Percentiles rank a stretch among this genome's conserved stretches.
phyloP scores from a whole-genome alignment of 2,797 vertebrate species.

The Ctenosaura bakeri region DNA sequence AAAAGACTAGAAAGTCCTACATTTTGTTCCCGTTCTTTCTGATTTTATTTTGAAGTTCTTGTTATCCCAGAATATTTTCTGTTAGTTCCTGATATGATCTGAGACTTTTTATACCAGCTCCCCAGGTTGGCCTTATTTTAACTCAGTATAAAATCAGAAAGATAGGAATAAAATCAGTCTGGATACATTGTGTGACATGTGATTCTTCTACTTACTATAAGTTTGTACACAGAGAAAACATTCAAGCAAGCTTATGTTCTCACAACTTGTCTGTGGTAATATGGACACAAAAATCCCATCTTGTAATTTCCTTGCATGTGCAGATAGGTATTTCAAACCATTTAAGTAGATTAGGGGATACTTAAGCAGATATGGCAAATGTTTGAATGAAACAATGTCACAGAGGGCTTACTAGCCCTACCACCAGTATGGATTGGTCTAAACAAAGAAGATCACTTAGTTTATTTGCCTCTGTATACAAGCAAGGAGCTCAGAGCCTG shows the following conservation, averaged over 20 bases:
- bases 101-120: no score
- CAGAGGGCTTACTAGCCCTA: neutral
- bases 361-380: neutral
- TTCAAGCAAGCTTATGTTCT: neutral
- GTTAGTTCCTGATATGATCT: no score
- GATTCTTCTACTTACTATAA: neutral
- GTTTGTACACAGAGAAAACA: neutral
- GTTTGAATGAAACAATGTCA: neutral
- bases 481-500: slow-evolving; percentile 1
- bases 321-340: neutral
- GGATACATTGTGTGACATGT: neutral
- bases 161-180: no score
- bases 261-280: neutral
- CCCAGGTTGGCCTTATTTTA: no score
- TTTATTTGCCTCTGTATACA: neutral
- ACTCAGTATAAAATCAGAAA: no score
- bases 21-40: no score
- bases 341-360: neutral
- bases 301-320: neutral
- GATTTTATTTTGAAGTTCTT: no score
- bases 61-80: no score
- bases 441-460: neutral
- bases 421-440: no score
- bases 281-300: neutral
- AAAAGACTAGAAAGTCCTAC: no score